Conservation (phyloP, 2,113 vertebrate genomes). For the Eclectus roratus region DNA sequence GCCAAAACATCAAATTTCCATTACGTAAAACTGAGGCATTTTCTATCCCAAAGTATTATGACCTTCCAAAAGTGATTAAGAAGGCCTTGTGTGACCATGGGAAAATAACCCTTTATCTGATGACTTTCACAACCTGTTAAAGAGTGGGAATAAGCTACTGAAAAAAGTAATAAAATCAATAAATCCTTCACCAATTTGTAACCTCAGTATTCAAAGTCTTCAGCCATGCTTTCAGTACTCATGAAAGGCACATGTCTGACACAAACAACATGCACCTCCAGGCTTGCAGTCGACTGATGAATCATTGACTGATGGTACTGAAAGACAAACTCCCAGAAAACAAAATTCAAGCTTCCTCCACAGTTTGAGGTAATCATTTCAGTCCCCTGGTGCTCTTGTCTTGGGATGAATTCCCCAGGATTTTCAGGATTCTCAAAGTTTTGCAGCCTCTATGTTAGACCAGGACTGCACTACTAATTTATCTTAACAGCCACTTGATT, state of each 20-base stretch:
- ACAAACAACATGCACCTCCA: neutral
- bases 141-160: neutral
- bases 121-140: neutral
- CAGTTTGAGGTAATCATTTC: neutral
- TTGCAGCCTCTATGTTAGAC: neutral
- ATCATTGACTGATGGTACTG: neutral
- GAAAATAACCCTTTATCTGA: neutral
- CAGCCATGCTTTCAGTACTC: neutral
- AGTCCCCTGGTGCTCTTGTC: neutral
- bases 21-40: neutral
- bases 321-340: neutral
- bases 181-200: neutral
- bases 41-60: neutral
- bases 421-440: neutral
- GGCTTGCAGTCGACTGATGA: neutral
- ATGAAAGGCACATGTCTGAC: neutral
- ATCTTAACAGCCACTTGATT: neutral
- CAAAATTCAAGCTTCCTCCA: neutral
- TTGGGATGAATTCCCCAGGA: neutral
- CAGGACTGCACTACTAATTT: neutral
- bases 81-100: neutral
- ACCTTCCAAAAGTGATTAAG: neutral
- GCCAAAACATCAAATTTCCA: constrained; percentile 9
- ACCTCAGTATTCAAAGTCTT: neutral
- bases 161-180: neutral